Percentiles rank a stretch among this genome's conserved stretches.
These are phyloP conservation scores for Biston betularia DNA, from an alignment of 2,888 invertebrate species.

Conservation along the genomic window DNA sequence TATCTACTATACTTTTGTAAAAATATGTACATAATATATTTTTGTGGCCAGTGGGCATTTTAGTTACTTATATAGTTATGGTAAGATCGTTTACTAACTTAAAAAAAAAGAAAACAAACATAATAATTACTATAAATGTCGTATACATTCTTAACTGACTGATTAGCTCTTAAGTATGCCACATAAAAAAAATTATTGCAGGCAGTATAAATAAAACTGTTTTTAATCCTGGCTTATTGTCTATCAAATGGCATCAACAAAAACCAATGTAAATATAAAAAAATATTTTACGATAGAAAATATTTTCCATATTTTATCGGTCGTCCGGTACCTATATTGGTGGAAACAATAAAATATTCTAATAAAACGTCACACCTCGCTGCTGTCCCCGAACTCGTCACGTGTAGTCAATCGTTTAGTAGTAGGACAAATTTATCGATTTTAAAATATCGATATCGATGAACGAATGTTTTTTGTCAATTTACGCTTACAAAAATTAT, in stretches of 20 bases:
- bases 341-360: constrained; percentile 41
- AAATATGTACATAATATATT: too few species aligned
- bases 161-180: too few species aligned
- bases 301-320: constrained; percentile 36
- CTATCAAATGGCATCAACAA: constrained; percentile 4
- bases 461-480: neutral
- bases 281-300: constrained; percentile 21
- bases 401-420: constrained; percentile 43
- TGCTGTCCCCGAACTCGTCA: constrained; percentile 39
- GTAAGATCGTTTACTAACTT: too few species aligned
- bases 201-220: neutral
- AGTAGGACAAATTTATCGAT: constrained; percentile 25
- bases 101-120: too few species aligned
- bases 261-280: constrained; percentile 10
- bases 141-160: too few species aligned
- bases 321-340: constrained; percentile 35
- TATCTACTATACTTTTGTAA: too few species aligned
- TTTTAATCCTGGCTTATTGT: neutral
- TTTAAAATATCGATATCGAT: constrained; percentile 23
- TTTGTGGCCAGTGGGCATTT: too few species aligned
- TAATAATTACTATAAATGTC: too few species aligned
- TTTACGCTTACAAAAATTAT: too few species aligned
- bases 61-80: too few species aligned
- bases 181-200: too few species aligned
- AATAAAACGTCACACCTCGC: constrained; percentile 42